phyloP scores from a whole-genome alignment of 2,888 invertebrate species.

The Athrips mouffetella region DNA sequence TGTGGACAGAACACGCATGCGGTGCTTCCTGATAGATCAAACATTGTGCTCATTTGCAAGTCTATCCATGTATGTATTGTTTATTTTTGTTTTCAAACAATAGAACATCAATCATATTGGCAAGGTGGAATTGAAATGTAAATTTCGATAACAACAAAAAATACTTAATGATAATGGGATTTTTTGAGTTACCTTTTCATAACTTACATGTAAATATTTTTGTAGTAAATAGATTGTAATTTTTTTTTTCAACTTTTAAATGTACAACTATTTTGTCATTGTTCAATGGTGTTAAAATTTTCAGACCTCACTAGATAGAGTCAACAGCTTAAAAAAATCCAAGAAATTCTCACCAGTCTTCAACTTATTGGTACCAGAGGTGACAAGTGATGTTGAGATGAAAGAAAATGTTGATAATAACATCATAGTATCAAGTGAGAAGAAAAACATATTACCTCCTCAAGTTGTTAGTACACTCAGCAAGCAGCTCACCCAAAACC shows the following conservation, averaged over 20 bases:
- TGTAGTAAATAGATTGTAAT: too few species aligned
- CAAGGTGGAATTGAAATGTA: too few species aligned
- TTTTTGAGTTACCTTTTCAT: too few species aligned
- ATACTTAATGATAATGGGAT: too few species aligned
- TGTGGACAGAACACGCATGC: conserved; percentile 82
- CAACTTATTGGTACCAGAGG: conserved; percentile 81
- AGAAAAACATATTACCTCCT: conserved; percentile 63
- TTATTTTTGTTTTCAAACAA: neutral
- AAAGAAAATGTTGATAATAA: conserved; percentile 69
- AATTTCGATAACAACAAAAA: too few species aligned
- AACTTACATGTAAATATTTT: too few species aligned
- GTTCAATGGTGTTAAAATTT: too few species aligned
- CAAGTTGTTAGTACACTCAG: conserved; percentile 80
- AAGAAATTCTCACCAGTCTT: conserved; percentile 85
- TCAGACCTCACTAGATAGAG: conserved; percentile 79
- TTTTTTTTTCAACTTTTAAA: neutral
- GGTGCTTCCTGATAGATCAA: conserved; percentile 66
- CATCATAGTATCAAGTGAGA: conserved; percentile 50
- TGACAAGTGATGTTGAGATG: conserved; percentile 71
- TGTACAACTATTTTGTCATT: too few species aligned
- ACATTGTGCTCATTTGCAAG: conserved; percentile 75
- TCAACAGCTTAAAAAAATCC: conserved; percentile 79
- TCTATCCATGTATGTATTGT: conserved; percentile 75
- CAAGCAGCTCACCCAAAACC: conserved; percentile 82
- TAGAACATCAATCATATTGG: too few species aligned